These are phyloP conservation scores for Rhinolophus sinicus DNA, from an alignment of 2,113 vertebrate species.

Conservation along the genomic window DNA sequence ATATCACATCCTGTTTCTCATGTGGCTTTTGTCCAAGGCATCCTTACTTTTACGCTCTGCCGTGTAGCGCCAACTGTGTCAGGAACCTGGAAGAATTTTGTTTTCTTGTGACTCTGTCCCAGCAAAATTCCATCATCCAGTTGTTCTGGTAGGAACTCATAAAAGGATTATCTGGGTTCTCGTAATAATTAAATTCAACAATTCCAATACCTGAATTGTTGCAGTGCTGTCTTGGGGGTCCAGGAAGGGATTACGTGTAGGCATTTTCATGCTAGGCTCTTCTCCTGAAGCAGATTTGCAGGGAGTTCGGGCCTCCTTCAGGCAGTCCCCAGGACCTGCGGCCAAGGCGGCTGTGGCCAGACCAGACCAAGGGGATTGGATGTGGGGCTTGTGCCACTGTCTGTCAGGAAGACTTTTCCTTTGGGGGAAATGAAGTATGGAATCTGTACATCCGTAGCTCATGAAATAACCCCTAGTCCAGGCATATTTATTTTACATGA, in stretches of 20 bases:
- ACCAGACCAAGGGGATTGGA: neutral
- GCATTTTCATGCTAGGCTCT: neutral
- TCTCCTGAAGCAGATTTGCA: constrained; percentile 14
- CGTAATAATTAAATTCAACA: constrained; percentile 10
- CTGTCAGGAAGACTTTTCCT: neutral
- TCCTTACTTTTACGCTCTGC: neutral
- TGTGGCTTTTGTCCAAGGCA: neutral
- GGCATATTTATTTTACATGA: neutral
- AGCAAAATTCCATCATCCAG: neutral
- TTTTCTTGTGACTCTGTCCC: neutral
- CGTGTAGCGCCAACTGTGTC: neutral
- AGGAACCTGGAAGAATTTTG: neutral
- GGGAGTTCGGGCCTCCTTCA: neutral
- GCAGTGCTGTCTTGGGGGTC: neutral
- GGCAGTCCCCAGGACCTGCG: neutral
- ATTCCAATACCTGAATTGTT: constrained; percentile 5
- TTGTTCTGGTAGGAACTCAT: constrained; percentile 17
- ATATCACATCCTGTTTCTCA: neutral
- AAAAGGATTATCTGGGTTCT: neutral
- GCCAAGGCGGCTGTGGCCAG: neutral
- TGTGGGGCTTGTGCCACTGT: neutral
- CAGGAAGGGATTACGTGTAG: neutral
- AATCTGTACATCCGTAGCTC: neutral
- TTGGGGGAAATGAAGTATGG: neutral
- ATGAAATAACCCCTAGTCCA: neutral